Percentiles rank a stretch among this genome's conserved stretches.
Conservation (phyloP, 2,888 invertebrate genomes). For the Acrocyrtus sp. region DNA sequence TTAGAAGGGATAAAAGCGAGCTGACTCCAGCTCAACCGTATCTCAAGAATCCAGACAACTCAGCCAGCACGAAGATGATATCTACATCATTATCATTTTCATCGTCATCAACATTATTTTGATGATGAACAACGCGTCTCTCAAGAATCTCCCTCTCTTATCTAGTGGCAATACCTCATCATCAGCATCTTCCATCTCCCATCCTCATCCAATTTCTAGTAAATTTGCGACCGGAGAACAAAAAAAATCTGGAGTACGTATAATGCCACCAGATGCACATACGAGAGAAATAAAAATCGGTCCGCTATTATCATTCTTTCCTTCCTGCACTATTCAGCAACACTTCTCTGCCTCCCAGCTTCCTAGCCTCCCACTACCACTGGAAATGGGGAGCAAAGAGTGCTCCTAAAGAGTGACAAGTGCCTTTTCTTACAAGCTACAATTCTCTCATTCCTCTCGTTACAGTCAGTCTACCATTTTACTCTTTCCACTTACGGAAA, state of each 20-base stretch:
- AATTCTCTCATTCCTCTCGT: background rate
- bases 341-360: background rate
- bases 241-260: too few species aligned
- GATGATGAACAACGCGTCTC: conserved; percentile 25
- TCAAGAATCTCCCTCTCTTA: background rate
- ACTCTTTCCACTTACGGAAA: background rate
- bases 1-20: too few species aligned
- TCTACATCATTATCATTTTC: conserved; percentile 30
- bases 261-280: background rate
- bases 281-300: too few species aligned
- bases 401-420: background rate
- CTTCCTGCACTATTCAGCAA: background rate
- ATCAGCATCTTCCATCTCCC: background rate
- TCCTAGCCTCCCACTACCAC: too few species aligned
- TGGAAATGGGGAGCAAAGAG: background rate
- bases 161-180: too few species aligned
- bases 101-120: conserved; percentile 42
- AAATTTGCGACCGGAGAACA: too few species aligned
- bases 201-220: background rate
- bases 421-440: background rate
- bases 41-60: background rate
- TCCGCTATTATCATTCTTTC: background rate
- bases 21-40: too few species aligned
- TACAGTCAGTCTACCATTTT: background rate
- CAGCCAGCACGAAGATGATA: conserved; percentile 11